Evolutionary conservation across 2,113 vertebrate species (phyloP).

Genomic region (Hydrolagus affinis): DNA sequence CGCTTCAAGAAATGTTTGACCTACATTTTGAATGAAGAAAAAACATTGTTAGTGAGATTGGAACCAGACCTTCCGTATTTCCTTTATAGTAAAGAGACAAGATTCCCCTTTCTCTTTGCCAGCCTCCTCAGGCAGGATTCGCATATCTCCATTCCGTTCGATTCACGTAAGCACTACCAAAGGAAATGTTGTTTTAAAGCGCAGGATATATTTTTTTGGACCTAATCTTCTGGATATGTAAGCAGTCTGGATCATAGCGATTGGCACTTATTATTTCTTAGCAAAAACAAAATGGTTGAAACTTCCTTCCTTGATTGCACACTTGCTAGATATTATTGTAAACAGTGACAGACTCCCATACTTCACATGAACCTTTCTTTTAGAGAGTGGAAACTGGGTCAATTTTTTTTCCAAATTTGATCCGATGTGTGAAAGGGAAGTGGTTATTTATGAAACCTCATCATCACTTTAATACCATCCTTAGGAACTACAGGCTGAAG

Average conservation of each 20-base stretch:
- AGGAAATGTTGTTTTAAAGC: background rate
- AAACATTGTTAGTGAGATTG: slow-evolving; percentile 16
- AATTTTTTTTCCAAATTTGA: too few species aligned
- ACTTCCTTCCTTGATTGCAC: background rate
- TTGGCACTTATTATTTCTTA: background rate
- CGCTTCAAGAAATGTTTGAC: background rate
- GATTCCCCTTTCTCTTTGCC: background rate
- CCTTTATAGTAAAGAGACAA: background rate
- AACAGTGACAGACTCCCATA: background rate
- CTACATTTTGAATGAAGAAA: background rate
- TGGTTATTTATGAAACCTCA: background rate
- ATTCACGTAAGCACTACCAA: too few species aligned
- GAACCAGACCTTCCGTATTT: background rate
- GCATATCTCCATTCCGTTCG: background rate
- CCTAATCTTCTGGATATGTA: background rate
- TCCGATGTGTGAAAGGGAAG: background rate
- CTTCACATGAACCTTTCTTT: background rate
- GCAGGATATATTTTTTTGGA: background rate
- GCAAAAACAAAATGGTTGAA: background rate
- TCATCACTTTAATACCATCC: background rate
- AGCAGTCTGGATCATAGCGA: background rate
- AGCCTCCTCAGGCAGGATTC: background rate
- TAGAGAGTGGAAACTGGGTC: too few species aligned
- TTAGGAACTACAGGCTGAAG: background rate
- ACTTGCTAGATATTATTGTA: background rate